phyloP scores from a whole-genome alignment of 1,140 invertebrate genomes.

The Saccostrea echinata region DNA sequence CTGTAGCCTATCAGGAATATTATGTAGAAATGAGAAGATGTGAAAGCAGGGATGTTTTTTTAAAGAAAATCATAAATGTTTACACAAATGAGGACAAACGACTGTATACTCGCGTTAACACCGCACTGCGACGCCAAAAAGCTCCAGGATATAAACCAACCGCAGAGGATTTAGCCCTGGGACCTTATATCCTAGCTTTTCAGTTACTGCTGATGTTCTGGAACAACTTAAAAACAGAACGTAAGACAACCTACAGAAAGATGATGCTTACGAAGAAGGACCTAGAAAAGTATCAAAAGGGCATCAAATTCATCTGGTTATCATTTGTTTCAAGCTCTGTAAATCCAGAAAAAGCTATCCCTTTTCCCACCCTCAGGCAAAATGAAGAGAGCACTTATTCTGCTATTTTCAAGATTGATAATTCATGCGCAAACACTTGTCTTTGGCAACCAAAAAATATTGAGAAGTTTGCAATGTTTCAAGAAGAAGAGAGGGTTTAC shows the following conservation, averaged over 20 bases:
- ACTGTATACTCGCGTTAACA: conserved; percentile 44
- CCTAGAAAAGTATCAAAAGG: conserved; percentile 29
- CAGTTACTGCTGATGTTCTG: conserved; percentile 40
- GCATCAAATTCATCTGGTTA: conserved; percentile 42
- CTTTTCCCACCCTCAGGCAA: conserved; percentile 39
- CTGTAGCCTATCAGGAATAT: background rate
- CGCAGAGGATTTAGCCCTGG: conserved; percentile 41
- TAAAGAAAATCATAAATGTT: conserved; percentile 23
- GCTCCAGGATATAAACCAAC: conserved; percentile 39
- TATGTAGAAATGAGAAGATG: background rate
- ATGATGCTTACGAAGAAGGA: conserved; percentile 15
- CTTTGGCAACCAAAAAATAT: conserved; percentile 49
- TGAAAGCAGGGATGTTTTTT: conserved; percentile 30
- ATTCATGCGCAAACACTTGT: conserved; percentile 3
- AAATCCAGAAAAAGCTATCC: background rate
- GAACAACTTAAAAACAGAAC: conserved; percentile 29
- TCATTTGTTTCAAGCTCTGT: conserved; percentile 52
- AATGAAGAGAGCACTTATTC: background rate
- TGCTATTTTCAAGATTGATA: conserved; percentile 37
- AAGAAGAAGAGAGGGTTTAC: conserved; percentile 56
- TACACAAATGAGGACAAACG: conserved; percentile 46
- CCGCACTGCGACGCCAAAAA: conserved; percentile 46
- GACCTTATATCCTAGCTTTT: conserved; percentile 47
- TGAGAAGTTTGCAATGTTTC: conserved; percentile 34
- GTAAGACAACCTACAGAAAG: conserved; percentile 36